Conservation (phyloP, 2,888 invertebrate genomes). For the Pachydiplax longipennis region DNA sequence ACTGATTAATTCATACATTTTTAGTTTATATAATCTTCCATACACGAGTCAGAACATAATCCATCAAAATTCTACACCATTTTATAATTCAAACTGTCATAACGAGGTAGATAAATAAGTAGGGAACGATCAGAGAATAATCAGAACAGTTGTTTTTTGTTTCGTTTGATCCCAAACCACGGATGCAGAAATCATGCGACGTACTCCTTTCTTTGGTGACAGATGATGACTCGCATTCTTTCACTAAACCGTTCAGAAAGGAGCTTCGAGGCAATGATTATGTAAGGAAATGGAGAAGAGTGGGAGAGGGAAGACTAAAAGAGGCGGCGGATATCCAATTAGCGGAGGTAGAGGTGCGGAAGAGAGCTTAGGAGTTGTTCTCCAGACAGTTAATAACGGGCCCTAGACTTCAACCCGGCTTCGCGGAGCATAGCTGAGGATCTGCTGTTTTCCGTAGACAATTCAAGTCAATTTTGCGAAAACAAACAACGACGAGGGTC, state of each 20-base stretch:
- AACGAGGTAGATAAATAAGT: too few species aligned
- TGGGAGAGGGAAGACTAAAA: not conserved
- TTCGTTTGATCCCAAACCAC: too few species aligned
- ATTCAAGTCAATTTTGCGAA: not conserved
- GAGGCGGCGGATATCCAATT: slow-evolving; percentile 32
- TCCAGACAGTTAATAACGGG: not conserved
- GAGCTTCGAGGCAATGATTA: not conserved
- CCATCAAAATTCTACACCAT: too few species aligned
- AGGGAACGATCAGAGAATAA: too few species aligned
- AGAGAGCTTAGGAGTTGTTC: slow-evolving; percentile 1
- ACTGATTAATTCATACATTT: too few species aligned
- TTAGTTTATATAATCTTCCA: too few species aligned
- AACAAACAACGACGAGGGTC: not conserved
- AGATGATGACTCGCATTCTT: too few species aligned
- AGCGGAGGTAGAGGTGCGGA: not conserved
- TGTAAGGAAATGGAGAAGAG: not conserved
- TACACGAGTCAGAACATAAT: too few species aligned
- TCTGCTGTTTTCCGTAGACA: not conserved
- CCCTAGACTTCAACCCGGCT: not conserved
- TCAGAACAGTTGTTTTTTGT: too few species aligned
- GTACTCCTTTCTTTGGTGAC: too few species aligned
- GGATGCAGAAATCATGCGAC: too few species aligned
- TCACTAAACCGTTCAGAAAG: not conserved
- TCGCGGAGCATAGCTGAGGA: not conserved
- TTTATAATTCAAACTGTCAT: too few species aligned